Base-by-base conservation (phyloP, 92 coral and sea anemone species). In the Bergia puertoricense region DNA sequence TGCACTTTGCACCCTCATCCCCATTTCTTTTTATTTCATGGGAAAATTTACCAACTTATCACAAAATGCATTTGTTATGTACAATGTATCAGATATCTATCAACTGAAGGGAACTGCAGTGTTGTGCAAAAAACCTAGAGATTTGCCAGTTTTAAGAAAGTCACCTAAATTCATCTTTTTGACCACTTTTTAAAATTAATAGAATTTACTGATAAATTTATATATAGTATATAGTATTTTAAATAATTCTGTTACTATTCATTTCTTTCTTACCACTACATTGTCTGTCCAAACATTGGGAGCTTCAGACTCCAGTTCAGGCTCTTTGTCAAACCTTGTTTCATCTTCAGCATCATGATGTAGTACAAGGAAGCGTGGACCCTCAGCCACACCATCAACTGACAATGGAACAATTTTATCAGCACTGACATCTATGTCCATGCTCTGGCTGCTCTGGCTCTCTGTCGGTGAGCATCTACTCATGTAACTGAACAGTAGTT, bases 401-500 rank as follows among this genome's bases (percentile, higher is more conserved):
- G 79, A n/a, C 75, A 71, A 4, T 46, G 76, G n/a, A 83, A n/a
- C 37, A 18, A 68, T 15, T 51, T 73, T 84, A 18, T 76, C 62
- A 3, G 66, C 54, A 57, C 16, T 39, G 22, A 84, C 11, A 3
- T 62, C 71, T 38, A 8, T 75, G 44, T 85, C 93, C 14, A 77
- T 62, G 11, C 79, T 76, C 66, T 65, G 88, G 11, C 77, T 88
- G 13, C 82, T 84, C 67, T 67, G 89, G 13, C 71, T 89, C 39
- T 85, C 88, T 48, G 92, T 68, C 22, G 87, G 87, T 6, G 87
- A 85, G 62, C 82, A 57, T 62, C 79, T 37, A 56, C 74, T 82
- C 71, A 80, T 76, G 81, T 89, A 91, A 39, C 92, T 89, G 30
- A 95, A 73, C 48, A 95, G 82, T 3, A 95, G 74, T 46, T 95